These are phyloP conservation scores for Martes flavigula DNA, from an alignment of 2,797 vertebrate species.

Conservation along the genomic window DNA sequence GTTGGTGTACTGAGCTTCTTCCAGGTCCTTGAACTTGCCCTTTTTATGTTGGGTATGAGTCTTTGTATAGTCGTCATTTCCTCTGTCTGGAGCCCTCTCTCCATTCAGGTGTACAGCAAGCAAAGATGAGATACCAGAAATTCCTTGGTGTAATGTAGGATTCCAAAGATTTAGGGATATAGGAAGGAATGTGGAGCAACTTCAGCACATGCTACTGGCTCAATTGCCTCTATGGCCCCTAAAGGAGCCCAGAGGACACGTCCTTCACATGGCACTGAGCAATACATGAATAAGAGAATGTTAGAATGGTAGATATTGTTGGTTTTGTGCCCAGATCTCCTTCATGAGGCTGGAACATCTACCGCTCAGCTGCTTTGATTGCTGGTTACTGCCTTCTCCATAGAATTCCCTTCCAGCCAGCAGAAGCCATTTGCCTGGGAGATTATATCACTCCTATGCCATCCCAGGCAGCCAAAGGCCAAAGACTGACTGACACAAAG, in stretches of 20 bases:
- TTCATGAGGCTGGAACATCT: background rate
- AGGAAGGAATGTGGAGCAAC: background rate
- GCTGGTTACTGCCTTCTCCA: background rate
- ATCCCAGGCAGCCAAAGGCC: background rate
- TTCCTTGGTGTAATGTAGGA: background rate
- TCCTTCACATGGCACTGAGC: background rate
- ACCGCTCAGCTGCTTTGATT: background rate
- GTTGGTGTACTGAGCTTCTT: background rate
- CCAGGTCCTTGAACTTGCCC: background rate
- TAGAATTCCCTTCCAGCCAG: background rate
- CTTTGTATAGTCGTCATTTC: background rate
- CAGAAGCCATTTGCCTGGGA: background rate
- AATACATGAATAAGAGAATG: background rate
- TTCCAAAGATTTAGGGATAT: background rate
- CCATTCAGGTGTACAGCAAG: background rate
- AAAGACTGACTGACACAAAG: background rate
- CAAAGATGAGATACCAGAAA: background rate
- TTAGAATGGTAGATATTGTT: background rate
- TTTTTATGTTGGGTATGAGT: background rate
- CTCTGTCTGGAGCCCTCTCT: background rate
- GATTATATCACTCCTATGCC: accelerated
- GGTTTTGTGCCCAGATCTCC: too few relatives aligned
- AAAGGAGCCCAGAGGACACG: background rate
- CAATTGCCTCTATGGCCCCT: background rate
- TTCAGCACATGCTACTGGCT: background rate